Conservation (phyloP, 2,113 vertebrate species). For the Baryphthengus martii region DNA sequence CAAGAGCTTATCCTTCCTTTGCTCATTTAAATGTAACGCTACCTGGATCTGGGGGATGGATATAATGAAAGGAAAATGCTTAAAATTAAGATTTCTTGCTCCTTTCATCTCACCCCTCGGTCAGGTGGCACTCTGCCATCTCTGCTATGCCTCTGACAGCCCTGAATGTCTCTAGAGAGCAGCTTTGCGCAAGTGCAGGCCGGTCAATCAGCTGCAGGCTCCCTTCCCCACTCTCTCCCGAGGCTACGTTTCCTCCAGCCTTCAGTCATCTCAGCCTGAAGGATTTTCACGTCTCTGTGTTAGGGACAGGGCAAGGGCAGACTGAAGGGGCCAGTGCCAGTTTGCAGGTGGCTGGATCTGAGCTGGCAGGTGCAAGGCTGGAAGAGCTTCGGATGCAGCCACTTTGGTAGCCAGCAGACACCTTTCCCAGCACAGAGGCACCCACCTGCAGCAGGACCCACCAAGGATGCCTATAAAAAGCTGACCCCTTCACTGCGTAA, state of each 20-base stretch:
- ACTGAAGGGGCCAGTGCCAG: background rate
- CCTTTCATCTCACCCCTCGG: background rate
- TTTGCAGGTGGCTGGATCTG: background rate
- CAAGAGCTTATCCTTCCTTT: background rate
- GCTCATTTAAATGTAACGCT: background rate
- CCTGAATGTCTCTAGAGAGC: background rate
- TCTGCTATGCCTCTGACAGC: background rate
- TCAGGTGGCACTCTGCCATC: background rate
- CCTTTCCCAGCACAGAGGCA: background rate
- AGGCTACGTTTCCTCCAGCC: background rate
- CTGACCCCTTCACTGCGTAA: background rate
- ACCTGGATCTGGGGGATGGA: background rate
- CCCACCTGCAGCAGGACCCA: background rate
- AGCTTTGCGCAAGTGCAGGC: background rate
- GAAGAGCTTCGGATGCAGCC: background rate
- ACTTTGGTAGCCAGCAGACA: background rate
- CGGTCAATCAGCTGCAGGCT: background rate
- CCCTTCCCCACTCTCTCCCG: background rate
- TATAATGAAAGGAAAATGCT: background rate
- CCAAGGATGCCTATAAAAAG: fast-evolving
- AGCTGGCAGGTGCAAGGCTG: background rate
- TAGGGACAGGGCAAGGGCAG: background rate
- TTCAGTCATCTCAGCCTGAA: background rate
- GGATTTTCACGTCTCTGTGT: background rate
- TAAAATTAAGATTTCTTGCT: background rate